These are phyloP conservation scores for Isoperla grammatica DNA, from an alignment of 2,888 invertebrate genomes.

Conservation along the genomic window DNA sequence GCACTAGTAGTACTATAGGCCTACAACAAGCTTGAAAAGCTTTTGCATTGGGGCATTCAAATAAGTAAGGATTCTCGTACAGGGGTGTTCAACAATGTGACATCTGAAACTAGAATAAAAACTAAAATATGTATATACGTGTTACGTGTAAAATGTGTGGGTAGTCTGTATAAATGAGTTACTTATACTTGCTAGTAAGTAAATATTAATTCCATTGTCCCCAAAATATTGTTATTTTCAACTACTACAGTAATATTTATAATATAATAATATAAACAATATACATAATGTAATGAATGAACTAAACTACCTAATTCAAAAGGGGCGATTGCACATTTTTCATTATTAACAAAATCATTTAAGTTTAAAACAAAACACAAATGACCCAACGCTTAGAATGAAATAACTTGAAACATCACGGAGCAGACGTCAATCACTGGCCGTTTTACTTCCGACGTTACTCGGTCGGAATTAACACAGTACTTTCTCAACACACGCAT, in stretches of 20 bases:
- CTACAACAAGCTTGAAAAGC: too few species aligned
- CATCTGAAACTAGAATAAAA: too few species aligned
- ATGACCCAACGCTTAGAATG: not conserved
- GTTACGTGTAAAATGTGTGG: not conserved
- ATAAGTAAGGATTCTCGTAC: too few species aligned
- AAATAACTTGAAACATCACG: constrained; percentile 1
- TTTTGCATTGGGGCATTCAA: too few species aligned
- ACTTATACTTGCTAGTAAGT: not conserved
- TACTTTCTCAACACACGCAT: too few species aligned
- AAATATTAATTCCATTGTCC: constrained; percentile 16
- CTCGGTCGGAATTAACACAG: too few species aligned
- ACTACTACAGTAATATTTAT: constrained; percentile 12
- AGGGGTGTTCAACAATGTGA: too few species aligned
- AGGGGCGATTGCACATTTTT: constrained; percentile 3
- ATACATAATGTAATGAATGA: constrained; percentile 7
- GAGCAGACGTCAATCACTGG: not conserved
- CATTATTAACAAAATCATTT: not conserved
- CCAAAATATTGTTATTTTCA: constrained; percentile 1
- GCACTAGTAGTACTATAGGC: too few species aligned
- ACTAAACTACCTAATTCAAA: not conserved
- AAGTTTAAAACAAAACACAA: not conserved
- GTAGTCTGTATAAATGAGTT: constrained; percentile 1
- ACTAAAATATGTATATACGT: not conserved
- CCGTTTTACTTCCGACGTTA: not conserved
- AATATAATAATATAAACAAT: constrained; percentile 17